Base-by-base conservation (phyloP, 2,113 vertebrate genomes). In the Oncorhynchus nerka region DNA sequence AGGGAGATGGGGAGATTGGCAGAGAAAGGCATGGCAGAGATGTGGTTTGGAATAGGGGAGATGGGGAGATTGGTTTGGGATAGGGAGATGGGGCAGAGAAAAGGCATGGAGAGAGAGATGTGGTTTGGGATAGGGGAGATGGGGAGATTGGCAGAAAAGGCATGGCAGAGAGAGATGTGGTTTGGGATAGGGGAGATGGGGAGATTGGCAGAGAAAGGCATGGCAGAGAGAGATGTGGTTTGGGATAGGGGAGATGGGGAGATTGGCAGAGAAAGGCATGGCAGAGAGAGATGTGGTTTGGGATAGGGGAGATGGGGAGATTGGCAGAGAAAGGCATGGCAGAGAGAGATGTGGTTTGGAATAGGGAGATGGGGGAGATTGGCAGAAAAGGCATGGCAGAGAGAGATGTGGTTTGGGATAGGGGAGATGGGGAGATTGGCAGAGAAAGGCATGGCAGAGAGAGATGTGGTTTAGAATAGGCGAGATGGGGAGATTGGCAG, bases 381-480 rank as follows among this genome's bases (percentile, higher is more conserved):
- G 24, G 13, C 65, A 71, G 78, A 5, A 71, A 22, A 19, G 57
- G 5, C 1, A 34, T 34, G 32, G 32, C 32, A 1, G 32, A 1
- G n/a, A 6, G 55, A 73, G 67, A 6, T 24, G 5, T 19, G 34
- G 19, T 51, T 51, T 51, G 59, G 32, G 70, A 71, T 24, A 49
- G 67, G 12, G 26, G 22, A 62, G 73, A 22, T 71, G 78, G 69
- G 24, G 24, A 67, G 20, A 16, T 15, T 16, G 24, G 13, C 61
- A 71, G 78, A 79, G 4, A 71, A 59, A 59, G 39, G 51, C 11
- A 1, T 19, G 30, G 75, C 22, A 48, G 19, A 70, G 28, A 55
- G 12, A 19, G 49, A 76, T 13, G 67, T 19, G 62, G 13, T 26
- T 65, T 68, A 65, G 78, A 26, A 81, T 73, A 78, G 70, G 70